These are phyloP conservation scores for Ctenomys sociabilis DNA, from an alignment of 2,113 vertebrate species.

Conservation along the genomic window DNA sequence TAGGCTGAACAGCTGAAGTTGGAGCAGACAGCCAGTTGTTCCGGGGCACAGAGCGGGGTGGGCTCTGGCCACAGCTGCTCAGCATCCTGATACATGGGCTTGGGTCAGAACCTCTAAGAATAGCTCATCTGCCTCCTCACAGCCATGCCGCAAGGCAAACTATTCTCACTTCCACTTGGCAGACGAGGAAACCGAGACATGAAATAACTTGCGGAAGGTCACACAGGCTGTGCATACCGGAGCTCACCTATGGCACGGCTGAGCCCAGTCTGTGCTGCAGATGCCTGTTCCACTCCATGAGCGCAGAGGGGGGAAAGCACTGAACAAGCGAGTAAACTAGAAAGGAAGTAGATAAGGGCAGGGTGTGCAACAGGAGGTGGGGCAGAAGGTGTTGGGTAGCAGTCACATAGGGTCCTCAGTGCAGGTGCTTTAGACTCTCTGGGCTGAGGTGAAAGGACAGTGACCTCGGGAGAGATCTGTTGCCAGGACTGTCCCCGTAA, in stretches of 20 bases:
- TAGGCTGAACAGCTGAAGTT: too few species aligned
- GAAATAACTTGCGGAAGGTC: background rate
- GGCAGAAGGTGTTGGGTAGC: too few species aligned
- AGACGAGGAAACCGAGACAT: background rate
- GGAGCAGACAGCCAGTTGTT: background rate
- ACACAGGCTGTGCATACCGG: rapidly evolving
- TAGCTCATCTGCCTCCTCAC: background rate
- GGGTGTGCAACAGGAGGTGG: background rate
- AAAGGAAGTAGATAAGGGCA: background rate
- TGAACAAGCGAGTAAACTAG: background rate
- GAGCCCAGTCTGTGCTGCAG: background rate
- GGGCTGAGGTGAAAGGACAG: background rate
- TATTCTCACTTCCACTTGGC: background rate
- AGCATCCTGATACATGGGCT: rapidly evolving
- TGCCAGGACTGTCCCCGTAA: background rate
- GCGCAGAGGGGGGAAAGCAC: background rate
- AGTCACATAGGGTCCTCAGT: background rate
- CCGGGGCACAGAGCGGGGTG: background rate
- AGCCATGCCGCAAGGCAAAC: background rate
- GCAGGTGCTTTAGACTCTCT: background rate
- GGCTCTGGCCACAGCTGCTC: background rate
- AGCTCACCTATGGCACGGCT: background rate
- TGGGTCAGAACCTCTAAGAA: background rate
- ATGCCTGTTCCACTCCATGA: background rate
- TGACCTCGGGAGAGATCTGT: background rate